Evolutionary conservation across 2,888 invertebrate species (phyloP).

Genomic region (Cephus nigrinus): DNA sequence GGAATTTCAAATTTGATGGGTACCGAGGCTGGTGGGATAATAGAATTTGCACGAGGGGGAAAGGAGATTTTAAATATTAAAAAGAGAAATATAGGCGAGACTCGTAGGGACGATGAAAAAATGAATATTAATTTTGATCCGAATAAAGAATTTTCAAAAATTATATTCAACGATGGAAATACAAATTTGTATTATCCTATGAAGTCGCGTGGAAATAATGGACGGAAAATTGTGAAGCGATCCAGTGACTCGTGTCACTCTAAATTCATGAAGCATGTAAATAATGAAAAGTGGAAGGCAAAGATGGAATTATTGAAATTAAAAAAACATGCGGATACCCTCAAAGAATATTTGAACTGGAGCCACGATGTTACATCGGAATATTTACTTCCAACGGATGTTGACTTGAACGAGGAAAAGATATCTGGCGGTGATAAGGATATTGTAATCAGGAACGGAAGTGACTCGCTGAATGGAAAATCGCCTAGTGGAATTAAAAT

Average conservation of each 20-base stretch:
- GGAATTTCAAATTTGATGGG: constrained; percentile 6
- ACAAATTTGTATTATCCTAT: neutral
- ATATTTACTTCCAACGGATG: neutral
- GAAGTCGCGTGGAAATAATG: no score
- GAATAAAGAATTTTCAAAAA: neutral
- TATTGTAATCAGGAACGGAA: neutral
- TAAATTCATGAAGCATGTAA: neutral
- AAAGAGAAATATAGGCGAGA: neutral
- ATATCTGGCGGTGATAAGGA: neutral
- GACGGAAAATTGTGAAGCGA: neutral
- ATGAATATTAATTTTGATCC: neutral
- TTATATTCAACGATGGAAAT: neutral
- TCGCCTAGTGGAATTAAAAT: neutral
- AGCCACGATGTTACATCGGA: constrained; percentile 23
- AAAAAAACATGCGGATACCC: constrained; percentile 35
- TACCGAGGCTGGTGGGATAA: neutral
- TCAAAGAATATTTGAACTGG: constrained; percentile 38
- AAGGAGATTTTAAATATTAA: neutral
- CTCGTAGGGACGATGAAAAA: neutral
- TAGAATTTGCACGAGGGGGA: neutral
- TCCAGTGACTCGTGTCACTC: neutral
- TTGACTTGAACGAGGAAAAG: neutral
- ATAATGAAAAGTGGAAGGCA: constrained; percentile 26
- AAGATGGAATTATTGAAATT: constrained; percentile 37
- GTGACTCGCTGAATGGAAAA: neutral